Conservation (phyloP, 1,140 invertebrate genomes). For the Cecropterus lyciades region DNA sequence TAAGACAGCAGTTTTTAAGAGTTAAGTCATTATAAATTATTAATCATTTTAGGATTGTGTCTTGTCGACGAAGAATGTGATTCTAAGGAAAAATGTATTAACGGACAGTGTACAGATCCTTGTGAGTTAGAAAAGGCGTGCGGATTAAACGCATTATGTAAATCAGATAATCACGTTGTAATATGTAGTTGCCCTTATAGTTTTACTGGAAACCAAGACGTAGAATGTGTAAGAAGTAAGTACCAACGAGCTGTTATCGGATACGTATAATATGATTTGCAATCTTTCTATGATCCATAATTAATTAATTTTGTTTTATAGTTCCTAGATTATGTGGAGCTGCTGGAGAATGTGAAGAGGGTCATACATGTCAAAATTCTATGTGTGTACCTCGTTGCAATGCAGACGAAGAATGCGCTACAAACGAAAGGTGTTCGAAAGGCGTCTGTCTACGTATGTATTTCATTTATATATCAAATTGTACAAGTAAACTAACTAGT, state of each 20-base stretch:
- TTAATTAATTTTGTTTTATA: constrained; percentile 66
- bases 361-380: constrained; percentile 90
- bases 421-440: constrained; percentile 94
- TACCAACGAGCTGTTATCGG: constrained; percentile 43
- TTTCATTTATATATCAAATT: constrained; percentile 15
- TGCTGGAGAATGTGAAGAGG: constrained; percentile 88
- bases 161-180: constrained; percentile 90
- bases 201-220: constrained; percentile 93
- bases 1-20: no score
- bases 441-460: constrained; percentile 92
- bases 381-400: constrained; percentile 91
- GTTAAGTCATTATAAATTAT: no score
- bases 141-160: constrained; percentile 95
- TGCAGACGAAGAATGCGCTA: constrained; percentile 93
- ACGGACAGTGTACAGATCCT: constrained; percentile 94
- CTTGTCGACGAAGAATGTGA: constrained; percentile 92
- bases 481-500: no score
- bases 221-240: constrained; percentile 94
- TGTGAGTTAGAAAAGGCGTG: constrained; percentile 91
- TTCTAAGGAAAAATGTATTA: constrained; percentile 90
- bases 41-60: constrained; percentile 91
- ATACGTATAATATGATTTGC: neutral
- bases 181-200: constrained; percentile 92
- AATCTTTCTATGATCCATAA: neutral
- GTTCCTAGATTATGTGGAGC: constrained; percentile 91